These are phyloP conservation scores for Dicyrtomina minuta DNA, from an alignment of 2,888 invertebrate species.

Conservation along the genomic window DNA sequence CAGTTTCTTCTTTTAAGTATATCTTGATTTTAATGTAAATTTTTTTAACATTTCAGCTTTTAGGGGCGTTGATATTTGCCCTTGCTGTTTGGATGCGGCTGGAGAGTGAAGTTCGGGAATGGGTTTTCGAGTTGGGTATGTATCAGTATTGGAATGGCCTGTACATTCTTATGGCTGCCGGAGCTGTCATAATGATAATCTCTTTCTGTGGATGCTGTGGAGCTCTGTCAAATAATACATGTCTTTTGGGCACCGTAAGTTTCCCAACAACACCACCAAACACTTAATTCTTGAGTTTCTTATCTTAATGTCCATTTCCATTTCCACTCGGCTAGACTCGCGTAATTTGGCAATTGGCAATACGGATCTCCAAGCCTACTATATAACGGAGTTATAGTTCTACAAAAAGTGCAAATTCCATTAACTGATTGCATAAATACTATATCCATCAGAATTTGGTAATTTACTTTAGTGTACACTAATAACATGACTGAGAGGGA, in stretches of 20 bases:
- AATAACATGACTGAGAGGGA: neutral
- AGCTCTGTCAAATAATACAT: constrained; percentile 73
- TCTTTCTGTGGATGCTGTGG: constrained; percentile 80
- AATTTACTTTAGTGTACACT: neutral
- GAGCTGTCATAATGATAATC: constrained; percentile 72
- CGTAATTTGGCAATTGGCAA: too few relatives aligned
- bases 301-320: constrained; percentile 14
- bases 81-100: constrained; percentile 78
- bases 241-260: constrained; percentile 71
- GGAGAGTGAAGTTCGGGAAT: constrained; percentile 79
- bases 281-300: neutral
- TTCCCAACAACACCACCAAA: neutral
- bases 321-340: constrained; percentile 2
- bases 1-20: too few relatives aligned
- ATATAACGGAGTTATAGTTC: too few relatives aligned
- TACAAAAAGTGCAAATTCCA: too few relatives aligned
- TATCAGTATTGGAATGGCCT: constrained; percentile 78
- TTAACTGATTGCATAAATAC: too few relatives aligned
- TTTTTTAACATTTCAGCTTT: constrained; percentile 67
- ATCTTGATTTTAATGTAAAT: too few relatives aligned
- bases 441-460: neutral
- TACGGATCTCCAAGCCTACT: too few relatives aligned
- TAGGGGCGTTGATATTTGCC: constrained; percentile 75
- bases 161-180: constrained; percentile 74
- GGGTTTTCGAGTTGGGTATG: constrained; percentile 74